Evolutionary conservation across 2,113 vertebrate genomes (phyloP).

Genomic region (Lepisosteus osseus): DNA sequence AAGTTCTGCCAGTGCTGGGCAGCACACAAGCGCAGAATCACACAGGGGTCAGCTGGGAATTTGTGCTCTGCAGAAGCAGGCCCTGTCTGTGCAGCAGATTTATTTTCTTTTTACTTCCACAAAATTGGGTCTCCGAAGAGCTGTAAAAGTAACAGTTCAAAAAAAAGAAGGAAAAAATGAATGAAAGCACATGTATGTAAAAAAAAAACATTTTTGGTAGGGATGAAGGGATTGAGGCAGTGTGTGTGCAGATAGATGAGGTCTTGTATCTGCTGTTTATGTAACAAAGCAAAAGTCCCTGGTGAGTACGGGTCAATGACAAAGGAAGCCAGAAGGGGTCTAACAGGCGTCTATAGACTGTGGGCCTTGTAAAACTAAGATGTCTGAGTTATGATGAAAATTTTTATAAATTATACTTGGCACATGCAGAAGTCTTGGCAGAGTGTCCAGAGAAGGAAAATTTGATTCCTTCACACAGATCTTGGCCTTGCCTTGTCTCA

Average conservation of each 20-base stretch:
- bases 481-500: constrained; percentile 29
- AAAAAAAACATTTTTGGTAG: neutral
- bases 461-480: constrained; percentile 23
- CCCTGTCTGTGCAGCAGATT: constrained; percentile 18
- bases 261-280: constrained; percentile 5
- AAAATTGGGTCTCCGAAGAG: constrained; percentile 20
- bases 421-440: constrained; percentile 17
- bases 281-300: constrained; percentile 3
- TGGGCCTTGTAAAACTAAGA: neutral
- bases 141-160: constrained; percentile 20
- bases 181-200: constrained; percentile 20
- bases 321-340: constrained; percentile 10
- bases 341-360: neutral
- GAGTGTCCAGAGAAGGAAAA: constrained; percentile 16
- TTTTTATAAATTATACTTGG: constrained; percentile 35
- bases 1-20: constrained; percentile 37
- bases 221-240: neutral
- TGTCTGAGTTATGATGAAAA: constrained; percentile 21
- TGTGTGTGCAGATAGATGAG: constrained; percentile 1
- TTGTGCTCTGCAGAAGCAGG: neutral
- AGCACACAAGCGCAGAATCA: constrained; percentile 34
- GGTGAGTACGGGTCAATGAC: neutral
- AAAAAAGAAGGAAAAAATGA: neutral
- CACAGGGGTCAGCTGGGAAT: constrained; percentile 21
- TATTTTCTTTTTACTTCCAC: constrained; percentile 24